phyloP scores from a whole-genome alignment of 2,113 vertebrate species.

The Alethe castanea region DNA sequence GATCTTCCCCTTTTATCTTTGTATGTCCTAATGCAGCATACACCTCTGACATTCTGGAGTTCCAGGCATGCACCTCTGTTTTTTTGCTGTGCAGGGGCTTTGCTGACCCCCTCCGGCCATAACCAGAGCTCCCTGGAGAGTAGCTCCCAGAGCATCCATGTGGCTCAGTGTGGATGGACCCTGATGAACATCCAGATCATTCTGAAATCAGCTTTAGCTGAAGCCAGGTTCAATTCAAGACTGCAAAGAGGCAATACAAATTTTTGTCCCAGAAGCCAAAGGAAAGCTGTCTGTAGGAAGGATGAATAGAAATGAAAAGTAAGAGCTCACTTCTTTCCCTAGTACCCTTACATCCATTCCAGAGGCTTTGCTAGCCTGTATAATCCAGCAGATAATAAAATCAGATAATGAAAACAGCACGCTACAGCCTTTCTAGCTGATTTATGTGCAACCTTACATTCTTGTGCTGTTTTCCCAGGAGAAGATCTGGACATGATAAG shows the following conservation, averaged over 20 bases:
- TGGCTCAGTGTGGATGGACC: neutral
- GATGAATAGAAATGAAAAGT: neutral
- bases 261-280: neutral
- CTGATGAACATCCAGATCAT: neutral
- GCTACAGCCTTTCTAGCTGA: neutral
- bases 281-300: neutral
- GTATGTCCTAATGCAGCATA: neutral
- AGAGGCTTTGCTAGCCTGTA: neutral
- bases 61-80: neutral
- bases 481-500: neutral
- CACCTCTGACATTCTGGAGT: neutral
- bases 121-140: neutral
- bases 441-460: neutral
- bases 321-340: neutral
- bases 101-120: rapidly evolving
- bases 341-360: neutral
- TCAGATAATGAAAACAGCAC: neutral
- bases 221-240: neutral
- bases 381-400: neutral
- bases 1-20: neutral
- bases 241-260: neutral
- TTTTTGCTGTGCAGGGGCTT: neutral
- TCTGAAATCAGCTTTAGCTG: neutral
- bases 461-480: neutral
- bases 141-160: neutral